Evolutionary conservation across 2,888 invertebrate species (phyloP), one percentile per base, ranked within the genome.

Genomic region (Oegoconia quadripuncta): DNA sequence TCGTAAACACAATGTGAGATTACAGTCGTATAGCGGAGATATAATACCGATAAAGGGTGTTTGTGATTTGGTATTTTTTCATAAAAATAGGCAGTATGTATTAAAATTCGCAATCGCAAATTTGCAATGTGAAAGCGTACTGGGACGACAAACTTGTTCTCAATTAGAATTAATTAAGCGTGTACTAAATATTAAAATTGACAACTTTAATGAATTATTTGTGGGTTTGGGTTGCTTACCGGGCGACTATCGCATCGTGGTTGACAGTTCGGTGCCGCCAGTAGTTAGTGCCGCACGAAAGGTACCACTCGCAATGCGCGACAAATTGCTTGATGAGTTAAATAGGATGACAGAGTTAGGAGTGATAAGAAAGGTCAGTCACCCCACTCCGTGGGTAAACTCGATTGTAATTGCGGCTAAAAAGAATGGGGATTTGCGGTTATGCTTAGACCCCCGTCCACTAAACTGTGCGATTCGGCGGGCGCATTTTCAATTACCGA

Each of bases 21-120:
- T 42, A 14, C 33, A 42, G 8, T 42, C 42, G 6, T 46, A 46
- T 17, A 42, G 36, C 13, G 40, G 41, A 14, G 40, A 46, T 23
- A 23, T 36, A 1, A 40, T 47, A 16, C 44, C 39, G 7, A 28
- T 43, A 8, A 43, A 35, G 15, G 41, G 41, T 12, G n/a, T 34
- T 15, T 43, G 41, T 33, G 9, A 39, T 41, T 31, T 43, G 12
- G 12, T 9, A 3, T 42, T 28, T 31, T 32, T 9, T 22, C 22
- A 42, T 34, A 33, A 33, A 34, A 43, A 43, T 29, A 18, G 26
- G 14, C 9, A 39, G 6, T 39, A 37, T 33, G 26, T 12, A n/a
- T 25, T 43, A 26, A 39, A 31, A 12, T 44, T 41, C 36, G 38
- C 41, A 8, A 35, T 44, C 20, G 37, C 40, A 9, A 17, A 34